phyloP scores from a whole-genome alignment of 2,797 vertebrate species.

The Rhyacichthys aspro region DNA sequence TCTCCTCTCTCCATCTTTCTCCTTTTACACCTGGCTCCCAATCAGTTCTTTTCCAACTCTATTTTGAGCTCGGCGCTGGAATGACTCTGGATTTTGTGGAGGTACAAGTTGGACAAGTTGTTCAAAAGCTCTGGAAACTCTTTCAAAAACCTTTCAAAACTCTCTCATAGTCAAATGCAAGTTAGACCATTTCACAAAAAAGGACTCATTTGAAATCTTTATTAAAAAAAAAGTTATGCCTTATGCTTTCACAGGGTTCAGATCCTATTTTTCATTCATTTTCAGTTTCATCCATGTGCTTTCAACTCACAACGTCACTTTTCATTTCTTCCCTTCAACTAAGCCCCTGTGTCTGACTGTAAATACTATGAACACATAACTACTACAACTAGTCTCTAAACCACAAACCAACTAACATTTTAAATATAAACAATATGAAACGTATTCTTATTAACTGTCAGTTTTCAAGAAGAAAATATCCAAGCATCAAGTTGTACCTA shows the following conservation, averaged over 20 bases:
- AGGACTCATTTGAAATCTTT: too few species aligned
- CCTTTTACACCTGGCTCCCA: slow-evolving; percentile 26
- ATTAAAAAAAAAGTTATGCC: too few species aligned
- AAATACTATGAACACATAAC: too few species aligned
- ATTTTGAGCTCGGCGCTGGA: slow-evolving; percentile 29
- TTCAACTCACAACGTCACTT: too few species aligned
- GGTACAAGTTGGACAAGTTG: slow-evolving; percentile 2
- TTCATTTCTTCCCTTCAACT: too few species aligned
- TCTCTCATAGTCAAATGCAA: background rate
- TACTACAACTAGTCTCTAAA: too few species aligned
- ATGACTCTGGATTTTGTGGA: slow-evolving; percentile 16
- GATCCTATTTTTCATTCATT: too few species aligned
- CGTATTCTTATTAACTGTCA: slow-evolving; percentile 11
- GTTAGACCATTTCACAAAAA: background rate
- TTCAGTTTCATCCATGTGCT: too few species aligned
- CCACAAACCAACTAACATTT: too few species aligned
- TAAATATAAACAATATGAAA: too few species aligned
- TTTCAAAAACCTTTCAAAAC: background rate
- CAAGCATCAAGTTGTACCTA: slow-evolving; percentile 39
- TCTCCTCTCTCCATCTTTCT: slow-evolving; percentile 27
- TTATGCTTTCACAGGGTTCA: too few species aligned
- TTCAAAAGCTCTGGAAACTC: background rate
- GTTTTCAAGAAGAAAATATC: slow-evolving; percentile 4
- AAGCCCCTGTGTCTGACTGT: too few species aligned
- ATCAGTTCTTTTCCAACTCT: slow-evolving; percentile 33